Evolutionary conservation across 2,888 invertebrate species (phyloP).

Genomic region (Troides aeacus): DNA sequence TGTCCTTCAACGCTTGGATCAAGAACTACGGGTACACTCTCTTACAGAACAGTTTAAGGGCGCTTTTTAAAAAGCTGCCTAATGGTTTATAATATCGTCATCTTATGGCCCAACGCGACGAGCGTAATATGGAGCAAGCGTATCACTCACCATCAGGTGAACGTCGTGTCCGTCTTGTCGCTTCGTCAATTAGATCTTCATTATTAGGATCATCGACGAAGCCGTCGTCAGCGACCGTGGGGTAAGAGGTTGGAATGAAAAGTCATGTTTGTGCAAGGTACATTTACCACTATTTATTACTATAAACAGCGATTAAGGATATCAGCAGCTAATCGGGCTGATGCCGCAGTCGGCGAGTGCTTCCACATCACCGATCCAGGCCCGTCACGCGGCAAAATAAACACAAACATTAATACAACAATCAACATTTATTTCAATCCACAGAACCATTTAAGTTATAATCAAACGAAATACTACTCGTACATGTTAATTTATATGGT

Average conservation of each 20-base stretch:
- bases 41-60: too few species aligned
- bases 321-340: constrained; percentile 44
- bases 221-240: too few species aligned
- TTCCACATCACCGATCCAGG: constrained; percentile 30
- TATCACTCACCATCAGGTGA: too few species aligned
- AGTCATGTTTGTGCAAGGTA: constrained; percentile 63
- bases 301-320: constrained; percentile 61
- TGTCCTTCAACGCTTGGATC: too few species aligned
- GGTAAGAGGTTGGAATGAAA: constrained; percentile 46
- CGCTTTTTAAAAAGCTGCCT: too few species aligned
- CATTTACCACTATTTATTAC: constrained; percentile 66
- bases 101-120: too few species aligned
- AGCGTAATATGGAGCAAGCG: too few species aligned
- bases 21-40: too few species aligned
- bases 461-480: constrained; percentile 72
- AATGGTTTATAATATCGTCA: too few species aligned
- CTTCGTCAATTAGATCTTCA: too few species aligned
- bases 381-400: constrained; percentile 48
- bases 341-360: constrained; percentile 14
- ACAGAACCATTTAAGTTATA: constrained; percentile 77
- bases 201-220: too few species aligned
- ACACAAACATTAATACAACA: constrained; percentile 71
- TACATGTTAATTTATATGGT: constrained; percentile 69
- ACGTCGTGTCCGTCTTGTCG: too few species aligned
- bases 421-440: constrained; percentile 79